Percentiles rank a stretch among this genome's conserved stretches.
These are phyloP conservation scores for Anabacerthia variegaticeps DNA, from an alignment of 2,797 vertebrate genomes.

Conservation along the genomic window DNA sequence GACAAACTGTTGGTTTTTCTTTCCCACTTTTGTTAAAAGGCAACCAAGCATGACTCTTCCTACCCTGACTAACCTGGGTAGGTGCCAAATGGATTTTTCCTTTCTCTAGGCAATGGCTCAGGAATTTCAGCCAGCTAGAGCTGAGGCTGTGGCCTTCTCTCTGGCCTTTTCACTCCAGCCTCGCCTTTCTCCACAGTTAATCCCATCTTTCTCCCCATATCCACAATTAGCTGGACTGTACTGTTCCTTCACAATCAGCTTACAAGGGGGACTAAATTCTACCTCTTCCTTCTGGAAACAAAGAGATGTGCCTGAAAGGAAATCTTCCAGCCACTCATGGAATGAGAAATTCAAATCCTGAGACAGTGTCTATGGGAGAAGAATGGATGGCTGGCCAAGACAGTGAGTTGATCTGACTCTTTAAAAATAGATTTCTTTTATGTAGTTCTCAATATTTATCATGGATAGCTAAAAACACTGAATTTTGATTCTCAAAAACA, in stretches of 20 bases:
- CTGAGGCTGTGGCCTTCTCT: conserved; percentile 24
- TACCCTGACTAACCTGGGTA: conserved; percentile 45
- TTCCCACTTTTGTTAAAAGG: conserved; percentile 56
- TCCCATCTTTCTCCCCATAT: conserved; percentile 39
- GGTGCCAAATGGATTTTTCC: conserved; percentile 49
- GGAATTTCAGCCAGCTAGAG: conserved; percentile 53
- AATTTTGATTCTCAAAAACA: conserved; percentile 46
- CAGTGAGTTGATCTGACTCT: not conserved
- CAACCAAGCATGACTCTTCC: conserved; percentile 58
- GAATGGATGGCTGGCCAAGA: not conserved
- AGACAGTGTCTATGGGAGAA: not conserved
- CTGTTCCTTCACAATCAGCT: conserved; percentile 24
- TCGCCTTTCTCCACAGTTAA: conserved; percentile 27
- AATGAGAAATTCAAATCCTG: conserved; percentile 43
- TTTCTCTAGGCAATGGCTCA: conserved; percentile 57
- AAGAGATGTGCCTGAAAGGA: conserved; percentile 38
- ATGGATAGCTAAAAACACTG: not conserved
- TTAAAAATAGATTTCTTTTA: conserved; percentile 21
- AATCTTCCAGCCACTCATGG: conserved; percentile 14
- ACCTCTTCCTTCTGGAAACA: conserved; percentile 32
- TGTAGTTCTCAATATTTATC: conserved; percentile 38
- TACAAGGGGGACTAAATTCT: conserved; percentile 39
- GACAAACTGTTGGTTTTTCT: conserved; percentile 36
- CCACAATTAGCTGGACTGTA: conserved; percentile 2
- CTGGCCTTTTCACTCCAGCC: conserved; percentile 50